Evolutionary conservation across 2,797 vertebrate species (phyloP).

Genomic region (Syngnathus rostellatus): DNA sequence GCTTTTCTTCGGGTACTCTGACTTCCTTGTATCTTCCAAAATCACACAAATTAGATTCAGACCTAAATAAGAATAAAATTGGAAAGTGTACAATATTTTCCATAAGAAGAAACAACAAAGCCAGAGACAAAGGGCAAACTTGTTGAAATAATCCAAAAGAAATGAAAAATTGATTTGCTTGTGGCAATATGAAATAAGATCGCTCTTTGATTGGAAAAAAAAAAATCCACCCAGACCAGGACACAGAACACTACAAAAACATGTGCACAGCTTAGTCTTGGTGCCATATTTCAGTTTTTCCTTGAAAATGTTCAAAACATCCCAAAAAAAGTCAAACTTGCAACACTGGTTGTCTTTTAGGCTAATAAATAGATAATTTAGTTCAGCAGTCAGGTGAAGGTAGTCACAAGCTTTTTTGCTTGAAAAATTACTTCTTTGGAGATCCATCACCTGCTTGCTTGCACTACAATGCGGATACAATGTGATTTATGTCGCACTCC

Average conservation of each 20-base stretch:
- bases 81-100: not conserved
- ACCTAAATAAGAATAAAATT: not conserved
- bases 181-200: not conserved
- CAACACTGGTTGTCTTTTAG: not conserved
- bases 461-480: slow-evolving; percentile 14
- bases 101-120: not conserved
- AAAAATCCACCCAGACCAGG: too few species aligned
- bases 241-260: too few species aligned
- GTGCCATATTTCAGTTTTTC: not conserved
- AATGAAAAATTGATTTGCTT: not conserved
- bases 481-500: slow-evolving; percentile 32
- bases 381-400: slow-evolving; percentile 1
- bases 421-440: slow-evolving; percentile 7
- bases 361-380: not conserved
- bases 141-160: not conserved
- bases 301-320: not conserved
- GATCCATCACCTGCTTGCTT: slow-evolving; percentile 37
- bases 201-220: too few species aligned
- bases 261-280: not conserved
- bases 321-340: not conserved
- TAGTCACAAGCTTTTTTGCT: slow-evolving; percentile 8
- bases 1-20: too few species aligned
- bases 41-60: too few species aligned
- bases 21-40: too few species aligned
- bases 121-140: not conserved